Evolutionary conservation across 2,888 invertebrate genomes (phyloP), one percentile per base, ranked within the genome.

Genomic region (Stratiomys singularior): DNA sequence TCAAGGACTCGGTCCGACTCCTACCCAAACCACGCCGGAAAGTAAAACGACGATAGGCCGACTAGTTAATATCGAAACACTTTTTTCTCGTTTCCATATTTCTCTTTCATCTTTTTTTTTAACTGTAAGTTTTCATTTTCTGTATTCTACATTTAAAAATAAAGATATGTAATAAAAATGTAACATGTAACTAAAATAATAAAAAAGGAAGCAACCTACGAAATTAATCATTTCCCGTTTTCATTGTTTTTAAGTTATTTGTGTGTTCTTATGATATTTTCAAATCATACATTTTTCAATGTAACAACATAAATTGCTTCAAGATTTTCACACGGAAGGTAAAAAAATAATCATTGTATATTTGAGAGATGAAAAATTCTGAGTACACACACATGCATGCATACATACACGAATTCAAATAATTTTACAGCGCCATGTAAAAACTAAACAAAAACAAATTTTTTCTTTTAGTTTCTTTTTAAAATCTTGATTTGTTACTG

Each of bases 381-480:
- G 28, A 58, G 58, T 74, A 37, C 47, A 69, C 47, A 69, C 69
- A 69, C 46, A 47, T 44, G 28, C n/a, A 66, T 44, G 44, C 44
- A 37, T 13, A 64, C 46, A 67, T 27, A 47, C 47, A 47, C 25
- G n/a, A 25, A 69, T 69, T 52, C 47, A 72, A 72, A 58, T 72
- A 25, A 72, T 74, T 74, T 58, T 74, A 37, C 74, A 44, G 74
- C 74, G 74, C 58, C 58, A 69, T 69, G 69, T 69, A 69, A 69
- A 56, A 74, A 28, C 18, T 52, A 44, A 44, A 9, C 44, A 44
- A 69, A 25, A 25, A 47, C 13, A 44, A 47, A 47, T 63, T 25
- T 23, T 63, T 56, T 72, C 15, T 21, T 60, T 58, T 37, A 58
- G 37, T 58, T 74, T 58, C 37, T 27, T 56, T 25, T 69, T 21